Evolutionary conservation across 2,888 invertebrate species (phyloP), one percentile per base, ranked within the genome.

Genomic region (Lithodes maja): DNA sequence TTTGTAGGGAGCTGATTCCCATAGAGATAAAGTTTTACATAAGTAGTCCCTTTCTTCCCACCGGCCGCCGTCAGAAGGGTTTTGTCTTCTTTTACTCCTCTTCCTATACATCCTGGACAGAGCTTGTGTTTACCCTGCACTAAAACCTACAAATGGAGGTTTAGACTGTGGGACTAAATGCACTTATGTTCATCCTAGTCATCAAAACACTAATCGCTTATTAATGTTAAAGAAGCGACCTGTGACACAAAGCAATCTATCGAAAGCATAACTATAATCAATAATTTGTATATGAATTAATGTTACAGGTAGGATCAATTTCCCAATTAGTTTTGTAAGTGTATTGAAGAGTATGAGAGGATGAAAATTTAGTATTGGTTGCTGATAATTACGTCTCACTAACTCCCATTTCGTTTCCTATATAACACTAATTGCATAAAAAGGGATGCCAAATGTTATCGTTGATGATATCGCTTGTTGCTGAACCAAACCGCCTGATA

Each of bases 1-100:
- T 61, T 71, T 71, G 71, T 71, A 17, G 17, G 5, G 15, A 71
- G 71, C 2, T 2, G 71, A 71, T 71, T 17, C 71, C 71, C 15
- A 71, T 17, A 71, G 71, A 71, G 71, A 71, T 71, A 71, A 71
- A 71, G n/a, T 71, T 71, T 71, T 71, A 71, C 71, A 71, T 71
- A 12, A 71, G 71, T 71, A 17, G 15, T n/a, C 71, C 5, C 71
- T 71, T 71, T 71, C 71, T 71, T 71, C 71, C 71, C 71, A 71
- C 71, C 71, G 71, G n/a, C 71, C 71, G 71, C 71, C 71, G 15
- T 71, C 15, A 12, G 71, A 61, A 12, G 12, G 12, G 61, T 61
- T 71, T 71, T 71, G 71, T 1, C 71, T 71, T 71, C 3, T 71
- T 17, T 17, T 71, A 17, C 33, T 33, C 33, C 33, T 33, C 33